Conservation (phyloP, 2,888 invertebrate genomes). For the Bimastos eiseni region DNA sequence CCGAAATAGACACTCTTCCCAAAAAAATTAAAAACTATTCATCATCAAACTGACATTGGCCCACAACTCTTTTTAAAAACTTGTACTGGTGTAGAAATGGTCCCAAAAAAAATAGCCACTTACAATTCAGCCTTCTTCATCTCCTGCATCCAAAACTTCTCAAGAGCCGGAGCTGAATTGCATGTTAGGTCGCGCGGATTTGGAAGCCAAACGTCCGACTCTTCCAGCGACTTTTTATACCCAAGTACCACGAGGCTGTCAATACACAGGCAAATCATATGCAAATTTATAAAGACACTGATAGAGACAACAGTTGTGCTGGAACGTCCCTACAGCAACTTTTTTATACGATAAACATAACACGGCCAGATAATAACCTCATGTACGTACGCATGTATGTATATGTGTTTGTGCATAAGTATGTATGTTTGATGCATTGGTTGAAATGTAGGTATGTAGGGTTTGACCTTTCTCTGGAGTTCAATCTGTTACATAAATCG, state of each 20-base stretch:
- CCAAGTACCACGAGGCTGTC: constrained; percentile 43
- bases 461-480: too few relatives aligned
- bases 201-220: constrained; percentile 41
- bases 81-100: too few relatives aligned
- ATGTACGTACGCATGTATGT: background rate
- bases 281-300: background rate
- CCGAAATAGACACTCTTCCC: too few relatives aligned
- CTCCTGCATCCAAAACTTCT: constrained; percentile 22
- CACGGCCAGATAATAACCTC: background rate
- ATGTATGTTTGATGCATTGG: background rate
- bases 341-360: too few relatives aligned
- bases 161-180: constrained; percentile 37
- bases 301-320: background rate
- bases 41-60: too few relatives aligned
- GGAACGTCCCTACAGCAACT: too few relatives aligned
- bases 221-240: constrained; percentile 39
- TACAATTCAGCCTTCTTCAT: background rate
- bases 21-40: too few relatives aligned
- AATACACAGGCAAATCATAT: background rate
- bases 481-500: too few relatives aligned
- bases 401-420: background rate
- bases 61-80: too few relatives aligned
- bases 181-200: constrained; percentile 34
- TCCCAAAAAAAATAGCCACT: background rate
- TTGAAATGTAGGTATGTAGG: background rate